phyloP scores from a whole-genome alignment of 2,888 invertebrate species.

The Ganaspis brasiliensis region DNA sequence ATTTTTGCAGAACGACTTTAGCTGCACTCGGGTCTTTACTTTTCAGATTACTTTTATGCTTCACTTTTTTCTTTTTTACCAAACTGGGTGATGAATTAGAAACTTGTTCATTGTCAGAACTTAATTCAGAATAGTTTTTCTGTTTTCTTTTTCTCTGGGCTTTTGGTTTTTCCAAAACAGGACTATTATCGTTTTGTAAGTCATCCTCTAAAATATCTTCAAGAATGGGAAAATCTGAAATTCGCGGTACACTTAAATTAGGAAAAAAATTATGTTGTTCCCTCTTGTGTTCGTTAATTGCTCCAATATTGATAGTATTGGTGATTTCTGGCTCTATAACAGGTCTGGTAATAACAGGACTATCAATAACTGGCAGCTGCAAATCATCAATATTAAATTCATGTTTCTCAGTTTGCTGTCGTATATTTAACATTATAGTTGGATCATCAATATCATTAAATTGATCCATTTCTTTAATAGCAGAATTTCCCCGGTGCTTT shows the following conservation, averaged over 20 bases:
- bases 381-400: conserved; percentile 71
- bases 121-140: background rate
- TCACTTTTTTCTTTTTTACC: conserved; percentile 48
- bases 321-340: conserved; percentile 68
- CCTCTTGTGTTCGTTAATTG: no score
- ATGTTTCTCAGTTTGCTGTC: conserved; percentile 52
- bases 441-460: conserved; percentile 71
- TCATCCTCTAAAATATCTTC: conserved; percentile 16
- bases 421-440: conserved; percentile 67
- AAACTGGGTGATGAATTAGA: background rate
- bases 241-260: conserved; percentile 42
- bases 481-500: conserved; percentile 60
- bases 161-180: background rate
- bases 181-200: conserved; percentile 40
- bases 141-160: conserved; percentile 2
- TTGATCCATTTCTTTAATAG: conserved; percentile 58
- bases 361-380: conserved; percentile 66
- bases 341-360: conserved; percentile 55
- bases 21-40: conserved; percentile 73
- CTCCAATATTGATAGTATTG: conserved; percentile 53
- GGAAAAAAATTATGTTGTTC: conserved; percentile 14
- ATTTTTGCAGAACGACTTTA: conserved; percentile 74
- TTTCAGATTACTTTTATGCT: conserved; percentile 54
- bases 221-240: conserved; percentile 34
- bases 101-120: background rate